Evolutionary conservation across 2,113 vertebrate species (phyloP).

Genomic region (Thomomys bottae): DNA sequence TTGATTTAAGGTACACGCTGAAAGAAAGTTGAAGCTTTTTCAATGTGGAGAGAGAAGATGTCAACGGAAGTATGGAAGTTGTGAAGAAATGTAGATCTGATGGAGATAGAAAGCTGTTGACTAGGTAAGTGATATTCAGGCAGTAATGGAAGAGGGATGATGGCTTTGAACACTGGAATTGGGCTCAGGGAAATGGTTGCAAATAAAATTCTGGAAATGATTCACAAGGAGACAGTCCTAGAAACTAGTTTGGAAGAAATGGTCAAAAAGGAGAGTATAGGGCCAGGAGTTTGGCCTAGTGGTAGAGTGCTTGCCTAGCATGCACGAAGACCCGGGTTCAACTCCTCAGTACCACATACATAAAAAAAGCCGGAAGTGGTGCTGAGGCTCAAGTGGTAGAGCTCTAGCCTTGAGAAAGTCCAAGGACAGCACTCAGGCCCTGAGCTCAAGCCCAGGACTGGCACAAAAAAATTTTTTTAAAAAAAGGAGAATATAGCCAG

Average conservation of each 20-base stretch:
- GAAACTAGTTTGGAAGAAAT: background rate
- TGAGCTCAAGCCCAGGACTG: no score
- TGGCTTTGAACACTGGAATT: background rate
- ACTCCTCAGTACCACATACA: no score
- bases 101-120: background rate
- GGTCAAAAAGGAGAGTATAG: background rate
- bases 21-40: constrained; percentile 1
- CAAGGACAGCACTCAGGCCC: no score
- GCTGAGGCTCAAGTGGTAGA: no score
- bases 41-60: background rate
- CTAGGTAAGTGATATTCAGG: background rate
- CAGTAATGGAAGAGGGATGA: background rate
- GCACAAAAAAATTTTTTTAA: no score
- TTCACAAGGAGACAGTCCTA: background rate
- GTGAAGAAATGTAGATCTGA: background rate
- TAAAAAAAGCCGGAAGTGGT: no score
- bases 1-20: background rate
- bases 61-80: background rate
- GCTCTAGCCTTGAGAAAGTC: no score
- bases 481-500: no score
- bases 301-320: no score
- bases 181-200: background rate
- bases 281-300: no score
- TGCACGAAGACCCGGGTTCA: no score
- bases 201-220: background rate